phyloP scores from a whole-genome alignment of 2,797 vertebrate genomes.

The Acrossocheilus wenchowensis region DNA sequence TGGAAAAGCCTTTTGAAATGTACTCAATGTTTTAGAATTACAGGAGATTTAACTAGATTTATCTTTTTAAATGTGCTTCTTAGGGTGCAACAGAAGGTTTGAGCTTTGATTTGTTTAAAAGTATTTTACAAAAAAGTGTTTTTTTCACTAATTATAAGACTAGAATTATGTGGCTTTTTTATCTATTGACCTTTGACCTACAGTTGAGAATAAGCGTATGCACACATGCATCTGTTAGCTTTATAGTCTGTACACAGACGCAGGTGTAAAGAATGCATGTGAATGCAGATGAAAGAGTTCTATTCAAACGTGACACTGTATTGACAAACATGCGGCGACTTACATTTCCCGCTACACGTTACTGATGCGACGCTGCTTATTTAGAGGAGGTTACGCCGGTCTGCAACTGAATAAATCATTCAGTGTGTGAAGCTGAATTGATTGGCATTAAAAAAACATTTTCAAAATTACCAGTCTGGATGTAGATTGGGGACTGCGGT shows the following conservation, averaged over 20 bases:
- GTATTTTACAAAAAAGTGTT: background rate
- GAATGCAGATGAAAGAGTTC: background rate
- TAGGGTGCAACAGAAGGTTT: background rate
- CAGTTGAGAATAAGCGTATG: background rate
- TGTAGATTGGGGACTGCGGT: slow-evolving; percentile 10
- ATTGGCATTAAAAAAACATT: slow-evolving; percentile 33
- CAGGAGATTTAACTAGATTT: background rate
- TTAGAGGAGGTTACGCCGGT: background rate
- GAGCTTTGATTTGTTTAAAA: background rate
- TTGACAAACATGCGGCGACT: background rate
- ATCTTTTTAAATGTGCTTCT: background rate
- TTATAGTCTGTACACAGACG: slow-evolving; percentile 32
- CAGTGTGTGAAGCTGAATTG: slow-evolving; percentile 17
- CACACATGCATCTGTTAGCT: background rate
- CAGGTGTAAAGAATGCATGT: slow-evolving; percentile 26
- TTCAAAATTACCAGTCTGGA: slow-evolving; percentile 13
- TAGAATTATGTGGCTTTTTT: background rate
- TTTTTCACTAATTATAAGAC: background rate
- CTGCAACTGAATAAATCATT: slow-evolving; percentile 26
- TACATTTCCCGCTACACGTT: background rate
- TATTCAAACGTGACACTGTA: background rate
- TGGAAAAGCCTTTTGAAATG: background rate
- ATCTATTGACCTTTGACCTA: slow-evolving; percentile 46
- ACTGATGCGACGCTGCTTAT: background rate
- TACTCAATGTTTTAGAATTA: background rate